Conservation (phyloP, 2,888 invertebrate genomes). For the Hydroisotoma schaefferi region DNA sequence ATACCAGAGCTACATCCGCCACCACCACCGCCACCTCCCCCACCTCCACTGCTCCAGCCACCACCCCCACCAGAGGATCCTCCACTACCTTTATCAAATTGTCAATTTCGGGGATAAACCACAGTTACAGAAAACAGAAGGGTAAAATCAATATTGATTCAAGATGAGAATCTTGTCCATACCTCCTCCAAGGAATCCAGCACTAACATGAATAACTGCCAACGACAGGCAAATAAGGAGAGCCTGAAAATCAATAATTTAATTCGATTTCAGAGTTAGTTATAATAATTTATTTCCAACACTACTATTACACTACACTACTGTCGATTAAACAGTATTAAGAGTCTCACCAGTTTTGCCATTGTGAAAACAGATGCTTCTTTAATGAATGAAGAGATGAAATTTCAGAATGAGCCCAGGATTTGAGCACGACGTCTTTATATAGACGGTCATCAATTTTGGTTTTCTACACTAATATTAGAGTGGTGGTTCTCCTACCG, state of each 20-base stretch:
- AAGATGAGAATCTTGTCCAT: background rate
- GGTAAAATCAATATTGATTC: background rate
- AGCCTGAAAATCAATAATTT: constrained; percentile 12
- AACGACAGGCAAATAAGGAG: constrained; percentile 28
- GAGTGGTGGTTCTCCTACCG: constrained; percentile 17
- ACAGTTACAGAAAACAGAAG: background rate
- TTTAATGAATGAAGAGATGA: background rate
- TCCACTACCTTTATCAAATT: too few species aligned
- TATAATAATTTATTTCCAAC: background rate
- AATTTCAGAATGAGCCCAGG: constrained; percentile 23
- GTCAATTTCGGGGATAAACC: too few species aligned
- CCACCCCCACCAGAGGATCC: background rate
- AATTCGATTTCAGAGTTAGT: background rate
- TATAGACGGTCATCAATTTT: constrained; percentile 24
- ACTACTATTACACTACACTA: background rate
- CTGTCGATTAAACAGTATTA: too few species aligned
- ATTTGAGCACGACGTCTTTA: constrained; percentile 24
- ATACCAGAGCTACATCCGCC: constrained; percentile 18
- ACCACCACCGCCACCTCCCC: constrained; percentile 14
- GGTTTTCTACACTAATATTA: constrained; percentile 4
- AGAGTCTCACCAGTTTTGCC: constrained; percentile 30
- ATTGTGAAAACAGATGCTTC: constrained; percentile 18
- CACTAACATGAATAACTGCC: constrained; percentile 28
- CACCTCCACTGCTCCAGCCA: constrained; percentile 6
- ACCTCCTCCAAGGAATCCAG: constrained; percentile 13